Evolutionary conservation across 2,113 vertebrate species (phyloP).

Genomic region (Callionymus lyra): DNA sequence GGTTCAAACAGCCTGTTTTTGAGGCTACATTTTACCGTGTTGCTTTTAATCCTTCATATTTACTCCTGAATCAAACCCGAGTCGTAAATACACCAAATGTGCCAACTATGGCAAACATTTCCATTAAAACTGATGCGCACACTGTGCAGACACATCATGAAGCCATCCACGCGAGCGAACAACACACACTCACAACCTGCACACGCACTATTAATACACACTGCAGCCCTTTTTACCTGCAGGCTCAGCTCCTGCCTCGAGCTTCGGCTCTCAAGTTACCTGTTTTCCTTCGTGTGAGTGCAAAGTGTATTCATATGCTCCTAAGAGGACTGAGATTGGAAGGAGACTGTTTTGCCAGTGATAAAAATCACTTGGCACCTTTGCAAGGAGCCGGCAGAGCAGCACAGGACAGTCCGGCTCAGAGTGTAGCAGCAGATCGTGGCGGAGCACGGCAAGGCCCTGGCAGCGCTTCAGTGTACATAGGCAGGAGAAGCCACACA

Average conservation of each 20-base stretch:
- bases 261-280: slow-evolving; percentile 70
- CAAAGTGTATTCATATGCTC: slow-evolving; percentile 67
- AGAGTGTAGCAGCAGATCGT: slow-evolving; percentile 13
- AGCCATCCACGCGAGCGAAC: slow-evolving; percentile 29
- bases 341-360: slow-evolving; percentile 79
- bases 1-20: too few species aligned
- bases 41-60: too few species aligned
- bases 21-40: too few species aligned
- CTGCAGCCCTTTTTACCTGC: slow-evolving; percentile 49
- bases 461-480: slow-evolving; percentile 47
- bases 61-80: too few species aligned
- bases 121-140: slow-evolving; percentile 13
- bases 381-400: slow-evolving; percentile 63
- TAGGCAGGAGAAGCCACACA: slow-evolving; percentile 50
- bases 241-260: slow-evolving; percentile 34
- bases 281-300: slow-evolving; percentile 74
- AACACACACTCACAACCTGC: slow-evolving; percentile 28
- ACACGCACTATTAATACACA: slow-evolving; percentile 33
- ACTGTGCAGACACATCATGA: slow-evolving; percentile 24
- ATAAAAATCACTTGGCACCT: slow-evolving; percentile 87
- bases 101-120: too few species aligned
- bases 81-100: too few species aligned
- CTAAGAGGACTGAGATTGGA: slow-evolving; percentile 74
- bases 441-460: not conserved
- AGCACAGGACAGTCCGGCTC: slow-evolving; percentile 11